Evolutionary conservation across 2,797 vertebrate species (phyloP).

Genomic region (Ctenosaura bakeri): DNA sequence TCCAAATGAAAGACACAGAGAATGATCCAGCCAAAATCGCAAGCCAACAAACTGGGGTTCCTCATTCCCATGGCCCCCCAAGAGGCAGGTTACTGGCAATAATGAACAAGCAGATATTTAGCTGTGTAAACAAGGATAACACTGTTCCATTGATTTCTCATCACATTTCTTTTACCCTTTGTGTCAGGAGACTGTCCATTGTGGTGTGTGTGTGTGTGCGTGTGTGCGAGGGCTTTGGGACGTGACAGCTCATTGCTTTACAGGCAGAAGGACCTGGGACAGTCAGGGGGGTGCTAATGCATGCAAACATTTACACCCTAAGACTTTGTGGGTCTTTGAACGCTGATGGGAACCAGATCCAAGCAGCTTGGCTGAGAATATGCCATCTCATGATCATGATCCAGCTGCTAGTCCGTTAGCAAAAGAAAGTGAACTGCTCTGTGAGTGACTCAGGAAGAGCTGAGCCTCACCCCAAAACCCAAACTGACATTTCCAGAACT

Average conservation of each 20-base stretch:
- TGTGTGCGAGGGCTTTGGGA: neutral
- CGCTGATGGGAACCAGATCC: no score
- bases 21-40: conserved; percentile 32
- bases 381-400: neutral
- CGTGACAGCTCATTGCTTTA: conserved; percentile 16
- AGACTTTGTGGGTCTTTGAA: neutral
- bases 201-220: neutral
- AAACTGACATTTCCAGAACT: no score
- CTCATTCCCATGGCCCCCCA: conserved; percentile 29
- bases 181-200: conserved; percentile 33
- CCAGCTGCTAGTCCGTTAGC: neutral
- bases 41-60: conserved; percentile 48
- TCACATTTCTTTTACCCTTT: conserved; percentile 58
- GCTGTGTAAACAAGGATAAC: conserved; percentile 66
- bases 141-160: conserved; percentile 76
- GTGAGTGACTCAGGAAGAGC: neutral
- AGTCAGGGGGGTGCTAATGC: neutral
- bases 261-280: neutral
- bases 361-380: neutral
- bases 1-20: conserved; percentile 25
- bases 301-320: rapidly evolving
- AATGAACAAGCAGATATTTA: conserved; percentile 79
- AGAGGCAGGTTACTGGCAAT: conserved; percentile 78
- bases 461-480: neutral
- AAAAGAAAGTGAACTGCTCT: neutral